Evolutionary conservation across 2,113 vertebrate genomes (phyloP), one percentile per base, ranked within the genome.

Genomic region (Scomber colias): DNA sequence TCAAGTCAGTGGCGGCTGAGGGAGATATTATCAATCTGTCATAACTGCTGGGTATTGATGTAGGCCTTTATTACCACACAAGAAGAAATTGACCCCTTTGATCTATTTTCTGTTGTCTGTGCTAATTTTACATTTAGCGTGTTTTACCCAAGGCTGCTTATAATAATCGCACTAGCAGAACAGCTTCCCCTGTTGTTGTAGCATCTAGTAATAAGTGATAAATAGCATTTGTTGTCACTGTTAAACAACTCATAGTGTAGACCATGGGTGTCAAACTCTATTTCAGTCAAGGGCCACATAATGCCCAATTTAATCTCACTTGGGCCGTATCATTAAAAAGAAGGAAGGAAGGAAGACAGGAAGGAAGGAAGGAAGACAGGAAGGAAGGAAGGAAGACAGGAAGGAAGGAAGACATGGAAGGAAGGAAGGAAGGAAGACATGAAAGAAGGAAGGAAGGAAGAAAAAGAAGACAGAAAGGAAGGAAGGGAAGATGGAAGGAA

Each of bases 1-100:
- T 67, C 45, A 71, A 85, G 78, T 80, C 67, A 35, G 53, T 83
- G 61, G 62, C 46, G 35, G 60, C 74, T 11, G 79, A 80, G 71
- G 69, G 45, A 55, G 68, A 88, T 87, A 69, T 81, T 64, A 77
- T 85, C 54, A 77, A 65, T 19, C 46, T 48, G 57, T 70, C 64
- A 24, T 19, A 60, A 51, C 66, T 75, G 67, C 44, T 11, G 45
- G 67, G 40, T 62, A 27, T 67, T 14, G 40, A 67, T 61, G 51
- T 17, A 6, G 68, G 60, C 16, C 71, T 62, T 27, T 51, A 40
- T 59, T 7, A 11, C 44, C 56, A 51, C 64, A 46, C 12, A 65
- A 8, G 15, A 71, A 53, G n/a, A 51, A 66, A 69, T 3, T 15
- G 14, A 74, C 73, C 27, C 12, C 3, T 57, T 30, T 57, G 13